Percentiles rank a stretch among this genome's conserved stretches.
Conservation (phyloP, 2,888 invertebrate genomes). For the Alloscopus bannaensis region DNA sequence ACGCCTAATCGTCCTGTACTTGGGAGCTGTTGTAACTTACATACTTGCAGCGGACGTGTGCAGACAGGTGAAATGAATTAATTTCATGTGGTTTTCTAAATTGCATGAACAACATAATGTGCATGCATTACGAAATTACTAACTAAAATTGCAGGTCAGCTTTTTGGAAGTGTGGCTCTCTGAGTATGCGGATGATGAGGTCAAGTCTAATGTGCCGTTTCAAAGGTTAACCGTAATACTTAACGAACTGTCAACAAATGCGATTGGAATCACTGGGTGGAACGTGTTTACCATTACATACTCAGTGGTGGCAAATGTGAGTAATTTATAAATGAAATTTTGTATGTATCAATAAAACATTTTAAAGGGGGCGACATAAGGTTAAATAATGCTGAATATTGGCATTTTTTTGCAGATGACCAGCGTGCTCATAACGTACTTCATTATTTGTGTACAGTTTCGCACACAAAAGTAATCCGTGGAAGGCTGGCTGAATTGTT, state of each 20-base stretch:
- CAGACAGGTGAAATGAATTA: constrained; percentile 24
- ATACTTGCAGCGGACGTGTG: constrained; percentile 49
- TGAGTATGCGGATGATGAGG: constrained; percentile 51
- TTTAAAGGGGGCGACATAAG: neutral
- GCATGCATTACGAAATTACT: neutral
- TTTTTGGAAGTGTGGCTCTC: constrained; percentile 47
- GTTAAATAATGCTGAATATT: neutral
- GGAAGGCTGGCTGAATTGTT: neutral
- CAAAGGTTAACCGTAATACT: constrained; percentile 47
- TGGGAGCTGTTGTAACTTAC: constrained; percentile 33
- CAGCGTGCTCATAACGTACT: constrained; percentile 53
- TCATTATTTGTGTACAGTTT: constrained; percentile 56
- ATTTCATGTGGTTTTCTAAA: neutral
- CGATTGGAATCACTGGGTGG: constrained; percentile 43
- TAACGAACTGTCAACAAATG: constrained; percentile 47
- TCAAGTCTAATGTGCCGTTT: constrained; percentile 49
- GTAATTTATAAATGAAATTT: neutral
- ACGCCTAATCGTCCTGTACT: constrained; percentile 38
- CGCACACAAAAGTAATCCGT: constrained; percentile 27
- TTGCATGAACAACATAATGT: neutral
- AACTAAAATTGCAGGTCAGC: constrained; percentile 34
- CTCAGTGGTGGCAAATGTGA: constrained; percentile 50
- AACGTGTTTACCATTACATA: constrained; percentile 53
- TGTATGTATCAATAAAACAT: constrained; percentile 3
- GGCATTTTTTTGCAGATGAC: constrained; percentile 33